phyloP scores from a whole-genome alignment of 1,140 invertebrate genomes.

The Pseudomyrmex pallidus region DNA sequence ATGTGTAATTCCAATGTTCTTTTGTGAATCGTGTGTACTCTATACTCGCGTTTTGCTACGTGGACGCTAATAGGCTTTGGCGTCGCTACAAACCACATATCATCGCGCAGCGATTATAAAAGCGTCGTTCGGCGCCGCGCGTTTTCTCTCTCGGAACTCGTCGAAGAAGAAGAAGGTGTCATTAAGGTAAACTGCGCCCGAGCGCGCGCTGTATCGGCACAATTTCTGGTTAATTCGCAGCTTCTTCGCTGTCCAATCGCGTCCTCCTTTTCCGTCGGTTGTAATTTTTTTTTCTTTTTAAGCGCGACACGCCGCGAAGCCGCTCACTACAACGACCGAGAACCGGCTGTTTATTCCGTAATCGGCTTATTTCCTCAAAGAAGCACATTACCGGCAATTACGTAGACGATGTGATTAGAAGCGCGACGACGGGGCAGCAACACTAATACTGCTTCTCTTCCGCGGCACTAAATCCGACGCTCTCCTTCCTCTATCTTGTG shows the following conservation, averaged over 20 bases:
- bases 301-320: conserved; percentile 19
- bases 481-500: conserved; percentile 7
- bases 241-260: conserved; percentile 21
- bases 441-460: conserved; percentile 64
- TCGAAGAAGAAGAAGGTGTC: conserved; percentile 1
- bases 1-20: background rate
- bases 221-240: conserved; percentile 66
- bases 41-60: background rate
- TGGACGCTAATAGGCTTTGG: background rate
- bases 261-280: conserved; percentile 38
- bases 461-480: conserved; percentile 41
- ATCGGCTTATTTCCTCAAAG: conserved; percentile 69
- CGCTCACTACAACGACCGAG: conserved; percentile 56
- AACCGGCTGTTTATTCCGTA: conserved; percentile 61
- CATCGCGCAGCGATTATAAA: background rate
- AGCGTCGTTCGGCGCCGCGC: background rate
- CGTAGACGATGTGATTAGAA: conserved; percentile 69
- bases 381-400: conserved; percentile 65
- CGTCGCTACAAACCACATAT: conserved; percentile 3
- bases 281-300: conserved; percentile 11
- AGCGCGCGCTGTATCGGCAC: conserved; percentile 50
- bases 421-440: conserved; percentile 53
- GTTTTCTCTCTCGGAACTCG: conserved; percentile 20
- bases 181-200: conserved; percentile 53
- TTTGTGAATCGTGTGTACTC: conserved; percentile 2